Conservation (phyloP, 2,888 invertebrate species). For the Campoplex nolae region DNA sequence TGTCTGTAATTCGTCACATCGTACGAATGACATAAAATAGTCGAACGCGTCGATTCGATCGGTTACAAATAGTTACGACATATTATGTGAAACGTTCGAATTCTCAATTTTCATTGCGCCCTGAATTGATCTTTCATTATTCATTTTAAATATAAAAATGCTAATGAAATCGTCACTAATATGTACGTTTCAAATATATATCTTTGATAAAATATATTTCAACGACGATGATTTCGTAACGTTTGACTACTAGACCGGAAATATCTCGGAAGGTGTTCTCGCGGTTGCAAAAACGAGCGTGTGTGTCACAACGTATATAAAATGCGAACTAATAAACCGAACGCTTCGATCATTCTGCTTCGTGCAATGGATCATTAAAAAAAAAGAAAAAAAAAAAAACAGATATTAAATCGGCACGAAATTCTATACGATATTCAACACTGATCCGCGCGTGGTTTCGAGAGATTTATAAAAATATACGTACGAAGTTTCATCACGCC, state of each 20-base stretch:
- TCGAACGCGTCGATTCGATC: too few relatives aligned
- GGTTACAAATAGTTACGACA: too few relatives aligned
- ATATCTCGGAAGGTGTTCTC: conserved; percentile 55
- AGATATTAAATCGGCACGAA: not conserved
- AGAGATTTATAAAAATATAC: not conserved
- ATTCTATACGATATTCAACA: not conserved
- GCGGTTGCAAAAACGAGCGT: conserved; percentile 36
- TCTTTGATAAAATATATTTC: not conserved
- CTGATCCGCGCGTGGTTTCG: not conserved
- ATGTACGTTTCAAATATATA: not conserved
- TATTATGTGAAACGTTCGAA: too few relatives aligned
- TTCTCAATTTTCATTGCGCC: too few relatives aligned
- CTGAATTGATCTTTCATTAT: not conserved
- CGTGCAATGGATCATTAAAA: conserved; percentile 7
- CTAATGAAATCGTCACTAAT: not conserved
- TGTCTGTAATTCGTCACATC: too few relatives aligned
- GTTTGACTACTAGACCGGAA: conserved; percentile 59
- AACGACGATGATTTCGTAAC: conserved; percentile 43
- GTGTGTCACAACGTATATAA: conserved; percentile 3
- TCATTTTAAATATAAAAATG: not conserved
- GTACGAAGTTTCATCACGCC: conserved; percentile 36
- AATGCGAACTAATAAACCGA: not conserved
- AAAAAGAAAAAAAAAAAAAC: too few relatives aligned
- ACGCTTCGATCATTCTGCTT: conserved; percentile 48
- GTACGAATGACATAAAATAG: too few relatives aligned